Percentiles rank a stretch among this genome's conserved stretches.
Conservation (phyloP, 1,140 invertebrate genomes). For the Leptinotarsa texana region DNA sequence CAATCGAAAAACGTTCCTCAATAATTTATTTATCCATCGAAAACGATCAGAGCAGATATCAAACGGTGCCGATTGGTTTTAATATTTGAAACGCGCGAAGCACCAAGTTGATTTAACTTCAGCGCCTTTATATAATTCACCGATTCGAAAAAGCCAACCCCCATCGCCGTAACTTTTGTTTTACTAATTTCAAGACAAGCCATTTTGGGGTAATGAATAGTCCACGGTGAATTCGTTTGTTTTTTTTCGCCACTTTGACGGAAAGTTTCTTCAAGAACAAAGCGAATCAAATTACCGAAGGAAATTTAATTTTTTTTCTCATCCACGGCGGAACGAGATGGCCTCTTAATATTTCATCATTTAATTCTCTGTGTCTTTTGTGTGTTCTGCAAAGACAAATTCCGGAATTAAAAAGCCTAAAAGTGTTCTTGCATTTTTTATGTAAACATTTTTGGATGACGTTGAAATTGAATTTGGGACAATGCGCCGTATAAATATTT, state of each 20-base stretch:
- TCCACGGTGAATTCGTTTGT: slow-evolving; percentile 5
- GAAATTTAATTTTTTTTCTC: slow-evolving; percentile 9
- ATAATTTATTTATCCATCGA: neutral
- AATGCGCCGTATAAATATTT: neutral
- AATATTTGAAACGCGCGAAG: neutral
- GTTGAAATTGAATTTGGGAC: neutral
- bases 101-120: neutral
- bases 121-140: neutral
- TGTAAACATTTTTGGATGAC: slow-evolving; percentile 6
- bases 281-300: slow-evolving; percentile 5
- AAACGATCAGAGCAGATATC: neutral
- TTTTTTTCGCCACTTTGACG: slow-evolving; percentile 2
- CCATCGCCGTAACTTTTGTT: neutral
- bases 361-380: slow-evolving; percentile 6
- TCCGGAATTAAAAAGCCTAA: neutral
- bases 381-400: neutral
- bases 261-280: neutral
- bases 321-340: neutral
- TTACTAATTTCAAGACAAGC: neutral
- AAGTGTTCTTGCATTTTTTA: neutral
- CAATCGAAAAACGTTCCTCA: neutral
- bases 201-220: slow-evolving; percentile 5
- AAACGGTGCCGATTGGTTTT: slow-evolving; percentile 5
- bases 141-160: neutral
- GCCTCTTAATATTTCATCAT: slow-evolving; percentile 2